Percentiles rank a stretch among this genome's conserved stretches.
These are phyloP conservation scores for Bradysia coprophila DNA, from an alignment of 1,140 invertebrate species.

Conservation along the genomic window DNA sequence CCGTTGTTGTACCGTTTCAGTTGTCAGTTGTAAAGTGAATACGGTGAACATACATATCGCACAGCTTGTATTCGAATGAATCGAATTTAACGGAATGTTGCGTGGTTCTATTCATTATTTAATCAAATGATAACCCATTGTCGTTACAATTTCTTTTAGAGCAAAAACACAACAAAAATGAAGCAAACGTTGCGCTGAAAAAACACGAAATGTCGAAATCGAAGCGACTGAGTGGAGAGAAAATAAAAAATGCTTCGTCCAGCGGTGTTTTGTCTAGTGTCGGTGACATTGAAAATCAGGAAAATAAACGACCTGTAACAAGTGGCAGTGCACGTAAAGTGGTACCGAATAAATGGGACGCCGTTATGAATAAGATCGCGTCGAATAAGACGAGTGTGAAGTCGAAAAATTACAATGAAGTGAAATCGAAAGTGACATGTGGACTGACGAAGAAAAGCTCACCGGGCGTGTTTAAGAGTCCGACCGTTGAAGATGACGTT, in stretches of 20 bases:
- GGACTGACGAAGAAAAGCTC: constrained; percentile 4
- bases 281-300: constrained; percentile 5
- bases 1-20: too few species aligned
- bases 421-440: constrained; percentile 55
- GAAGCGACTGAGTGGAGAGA: constrained; percentile 9
- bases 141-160: too few species aligned
- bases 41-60: not conserved
- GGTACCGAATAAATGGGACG: constrained; percentile 42
- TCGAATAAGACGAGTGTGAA: constrained; percentile 49
- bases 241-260: constrained; percentile 11
- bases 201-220: constrained; percentile 33
- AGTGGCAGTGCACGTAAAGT: constrained; percentile 18
- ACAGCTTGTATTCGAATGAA: not conserved
- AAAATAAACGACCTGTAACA: constrained; percentile 1
- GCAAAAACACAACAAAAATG: constrained; percentile 25
- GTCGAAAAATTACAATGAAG: constrained; percentile 52
- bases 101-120: too few species aligned
- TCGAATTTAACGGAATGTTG: too few species aligned
- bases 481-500: too few species aligned
- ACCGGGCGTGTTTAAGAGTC: not conserved
- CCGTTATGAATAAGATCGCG: constrained; percentile 62
- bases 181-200: constrained; percentile 33
- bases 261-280: not conserved
- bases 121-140: too few species aligned
- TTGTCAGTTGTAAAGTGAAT: too few species aligned